phyloP scores from a whole-genome alignment of 2,888 invertebrate genomes.

The Chironomus riparius region DNA sequence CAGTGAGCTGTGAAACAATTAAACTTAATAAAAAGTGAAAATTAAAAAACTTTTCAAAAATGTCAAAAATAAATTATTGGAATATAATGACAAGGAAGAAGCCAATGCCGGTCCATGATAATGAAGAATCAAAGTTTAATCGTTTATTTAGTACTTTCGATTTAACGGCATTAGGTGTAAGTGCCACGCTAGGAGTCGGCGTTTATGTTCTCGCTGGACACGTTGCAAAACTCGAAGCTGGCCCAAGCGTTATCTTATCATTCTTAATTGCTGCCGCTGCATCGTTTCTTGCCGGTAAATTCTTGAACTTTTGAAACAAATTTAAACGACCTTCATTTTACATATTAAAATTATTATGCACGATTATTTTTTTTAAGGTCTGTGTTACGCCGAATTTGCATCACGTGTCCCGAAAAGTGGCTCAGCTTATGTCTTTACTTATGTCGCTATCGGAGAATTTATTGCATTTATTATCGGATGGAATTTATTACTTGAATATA shows the following conservation, averaged over 20 bases:
- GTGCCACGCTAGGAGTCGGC: conserved; percentile 78
- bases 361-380: conserved; percentile 43
- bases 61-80: conserved; percentile 34
- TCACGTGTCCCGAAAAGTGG: conserved; percentile 76
- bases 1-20: not conserved
- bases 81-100: conserved; percentile 40
- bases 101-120: conserved; percentile 31
- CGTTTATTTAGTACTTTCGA: conserved; percentile 46
- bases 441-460: conserved; percentile 54
- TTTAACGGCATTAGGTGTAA: conserved; percentile 68
- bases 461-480: conserved; percentile 83
- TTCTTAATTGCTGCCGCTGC: conserved; percentile 82
- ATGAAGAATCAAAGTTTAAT: conserved; percentile 37
- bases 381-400: conserved; percentile 86
- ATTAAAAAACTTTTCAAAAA: not conserved
- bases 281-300: conserved; percentile 69
- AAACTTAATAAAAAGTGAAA: not conserved
- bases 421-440: conserved; percentile 82
- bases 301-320: conserved; percentile 22
- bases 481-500: conserved; percentile 79
- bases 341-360: not conserved
- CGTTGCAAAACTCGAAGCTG: conserved; percentile 65
- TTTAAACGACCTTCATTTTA: not conserved
- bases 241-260: conserved; percentile 77
- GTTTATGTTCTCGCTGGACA: conserved; percentile 78